Percentiles rank a stretch among this genome's conserved stretches.
These are phyloP conservation scores for Himalopsyche tibetana DNA, from an alignment of 2,888 invertebrate genomes.

Conservation along the genomic window DNA sequence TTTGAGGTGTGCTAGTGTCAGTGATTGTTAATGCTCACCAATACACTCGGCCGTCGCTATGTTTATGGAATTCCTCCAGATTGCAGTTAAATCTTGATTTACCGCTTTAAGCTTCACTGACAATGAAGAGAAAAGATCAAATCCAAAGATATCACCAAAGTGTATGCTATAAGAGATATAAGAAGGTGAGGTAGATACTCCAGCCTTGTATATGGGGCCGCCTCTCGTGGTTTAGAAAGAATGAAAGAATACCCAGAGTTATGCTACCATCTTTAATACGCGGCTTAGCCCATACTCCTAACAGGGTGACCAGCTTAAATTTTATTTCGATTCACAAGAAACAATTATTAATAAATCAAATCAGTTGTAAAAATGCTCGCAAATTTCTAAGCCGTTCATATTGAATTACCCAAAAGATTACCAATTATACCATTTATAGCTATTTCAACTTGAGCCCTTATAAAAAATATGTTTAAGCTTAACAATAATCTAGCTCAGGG, in stretches of 20 bases:
- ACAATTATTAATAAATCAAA: too few species aligned
- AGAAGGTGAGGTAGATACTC: slow-evolving; percentile 3
- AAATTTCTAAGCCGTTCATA: too few species aligned
- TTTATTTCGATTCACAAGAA: too few species aligned
- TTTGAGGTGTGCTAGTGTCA: neutral
- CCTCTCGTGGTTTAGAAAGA: slow-evolving; percentile 24
- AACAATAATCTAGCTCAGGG: too few species aligned
- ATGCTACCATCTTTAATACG: slow-evolving; percentile 64
- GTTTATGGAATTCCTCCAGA: slow-evolving; percentile 63
- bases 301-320: slow-evolving; percentile 31
- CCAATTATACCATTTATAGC: too few species aligned
- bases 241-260: slow-evolving; percentile 61
- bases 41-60: slow-evolving; percentile 6
- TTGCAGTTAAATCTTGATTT: slow-evolving; percentile 66
- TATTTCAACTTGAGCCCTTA: too few species aligned
- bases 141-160: slow-evolving; percentile 62
- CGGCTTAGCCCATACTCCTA: slow-evolving; percentile 55
- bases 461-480: too few species aligned
- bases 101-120: slow-evolving; percentile 65
- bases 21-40: neutral
- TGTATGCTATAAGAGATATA: slow-evolving; percentile 46
- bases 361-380: too few species aligned
- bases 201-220: slow-evolving; percentile 28
- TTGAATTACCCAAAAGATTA: too few species aligned
- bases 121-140: slow-evolving; percentile 66